Percentiles rank a stretch among this genome's conserved stretches.
These are phyloP conservation scores for Zophobas atratus DNA, from an alignment of 1,140 invertebrate genomes.

Conservation along the genomic window DNA sequence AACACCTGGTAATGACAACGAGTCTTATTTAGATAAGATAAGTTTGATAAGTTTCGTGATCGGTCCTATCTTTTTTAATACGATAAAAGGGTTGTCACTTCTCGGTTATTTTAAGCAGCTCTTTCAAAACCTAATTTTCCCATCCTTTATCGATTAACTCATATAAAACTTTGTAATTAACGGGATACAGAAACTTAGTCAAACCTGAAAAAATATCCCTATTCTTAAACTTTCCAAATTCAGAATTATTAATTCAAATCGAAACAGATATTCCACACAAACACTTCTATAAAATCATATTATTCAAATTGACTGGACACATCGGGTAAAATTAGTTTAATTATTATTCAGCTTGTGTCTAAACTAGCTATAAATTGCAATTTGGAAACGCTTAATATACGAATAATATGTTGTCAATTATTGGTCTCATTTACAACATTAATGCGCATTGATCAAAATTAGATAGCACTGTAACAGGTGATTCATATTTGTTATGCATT, in stretches of 20 bases:
- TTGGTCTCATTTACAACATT: slow-evolving; percentile 31
- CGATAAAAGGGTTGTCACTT: slow-evolving; percentile 21
- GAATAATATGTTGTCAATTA: slow-evolving; percentile 48
- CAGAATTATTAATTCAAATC: not conserved
- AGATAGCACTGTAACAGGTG: slow-evolving; percentile 42
- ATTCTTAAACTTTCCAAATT: not conserved
- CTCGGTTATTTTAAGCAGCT: slow-evolving; percentile 13
- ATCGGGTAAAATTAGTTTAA: slow-evolving; percentile 25
- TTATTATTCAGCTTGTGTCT: slow-evolving; percentile 38
- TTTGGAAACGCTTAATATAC: slow-evolving; percentile 39
- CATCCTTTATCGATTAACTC: slow-evolving; percentile 14
- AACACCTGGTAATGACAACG: slow-evolving; percentile 2
- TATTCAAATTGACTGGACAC: slow-evolving; percentile 2
- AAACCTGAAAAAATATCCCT: slow-evolving; percentile 2
- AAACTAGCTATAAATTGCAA: slow-evolving; percentile 45
- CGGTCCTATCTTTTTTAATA: slow-evolving; percentile 14
- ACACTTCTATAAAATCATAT: not conserved
- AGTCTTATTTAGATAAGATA: slow-evolving; percentile 12
- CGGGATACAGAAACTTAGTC: slow-evolving; percentile 6
- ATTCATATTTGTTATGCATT: slow-evolving; percentile 38
- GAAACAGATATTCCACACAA: not conserved
- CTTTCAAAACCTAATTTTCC: slow-evolving; percentile 17
- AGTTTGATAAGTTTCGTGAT: slow-evolving; percentile 3
- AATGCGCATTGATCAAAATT: slow-evolving; percentile 42
- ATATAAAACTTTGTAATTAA: slow-evolving; percentile 31